phyloP scores from a whole-genome alignment of 2,797 vertebrate species.

The Chrosomus eos region DNA sequence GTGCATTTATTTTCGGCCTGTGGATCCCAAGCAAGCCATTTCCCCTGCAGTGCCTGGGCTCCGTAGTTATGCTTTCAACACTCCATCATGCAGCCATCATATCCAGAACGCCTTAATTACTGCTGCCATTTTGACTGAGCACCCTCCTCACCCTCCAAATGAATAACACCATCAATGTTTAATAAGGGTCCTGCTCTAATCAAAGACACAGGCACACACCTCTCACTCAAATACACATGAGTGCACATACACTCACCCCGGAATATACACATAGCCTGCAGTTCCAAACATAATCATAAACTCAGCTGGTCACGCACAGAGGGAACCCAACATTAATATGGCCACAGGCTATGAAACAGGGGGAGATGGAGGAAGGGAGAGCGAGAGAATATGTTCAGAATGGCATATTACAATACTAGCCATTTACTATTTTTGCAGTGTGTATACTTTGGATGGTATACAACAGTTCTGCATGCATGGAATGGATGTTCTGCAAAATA shows the following conservation, averaged over 20 bases:
- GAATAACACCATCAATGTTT: conserved; percentile 97
- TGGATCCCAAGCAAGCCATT: conserved; percentile 42
- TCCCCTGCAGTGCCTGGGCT: conserved; percentile 43
- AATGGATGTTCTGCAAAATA: not conserved
- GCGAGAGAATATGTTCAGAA: conserved; percentile 26
- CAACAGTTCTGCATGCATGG: not conserved
- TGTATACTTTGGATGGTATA: not conserved
- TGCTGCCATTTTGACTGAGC: conserved; percentile 91
- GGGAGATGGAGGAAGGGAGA: not conserved
- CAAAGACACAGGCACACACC: conserved; percentile 52
- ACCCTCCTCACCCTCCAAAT: conserved; percentile 84
- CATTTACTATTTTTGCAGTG: conserved; percentile 1
- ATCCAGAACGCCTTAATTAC: conserved; percentile 86
- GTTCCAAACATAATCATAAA: conserved; percentile 66
- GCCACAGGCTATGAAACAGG: conserved; percentile 15
- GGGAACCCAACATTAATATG: conserved; percentile 38
- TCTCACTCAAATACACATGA: conserved; percentile 42
- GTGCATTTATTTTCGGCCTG: conserved; percentile 33
- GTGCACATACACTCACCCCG: conserved; percentile 28
- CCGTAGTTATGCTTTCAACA: conserved; percentile 84
- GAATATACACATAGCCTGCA: conserved; percentile 71
- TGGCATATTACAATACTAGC: not conserved
- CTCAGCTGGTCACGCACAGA: conserved; percentile 49
- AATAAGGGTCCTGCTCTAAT: conserved; percentile 79
- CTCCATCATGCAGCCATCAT: conserved; percentile 88